These are phyloP conservation scores for Malurus alboscapulatus DNA, from an alignment of 2,113 vertebrate genomes.

Conservation along the genomic window DNA sequence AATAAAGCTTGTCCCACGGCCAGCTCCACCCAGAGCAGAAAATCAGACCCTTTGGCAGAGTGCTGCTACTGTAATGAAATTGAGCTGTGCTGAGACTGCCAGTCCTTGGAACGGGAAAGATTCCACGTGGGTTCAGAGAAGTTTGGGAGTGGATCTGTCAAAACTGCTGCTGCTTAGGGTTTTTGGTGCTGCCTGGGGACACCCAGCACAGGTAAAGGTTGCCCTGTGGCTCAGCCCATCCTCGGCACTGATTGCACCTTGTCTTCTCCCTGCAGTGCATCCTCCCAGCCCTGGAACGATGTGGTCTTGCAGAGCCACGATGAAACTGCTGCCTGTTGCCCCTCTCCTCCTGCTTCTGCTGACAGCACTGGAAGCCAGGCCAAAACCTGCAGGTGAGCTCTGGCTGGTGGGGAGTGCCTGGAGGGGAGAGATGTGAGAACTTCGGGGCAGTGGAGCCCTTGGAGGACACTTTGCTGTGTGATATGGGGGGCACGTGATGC, in stretches of 20 bases:
- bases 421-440: neutral
- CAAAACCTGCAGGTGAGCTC: conserved; percentile 68
- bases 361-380: conserved; percentile 65
- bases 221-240: neutral
- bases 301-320: neutral
- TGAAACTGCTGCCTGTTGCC: conserved; percentile 60
- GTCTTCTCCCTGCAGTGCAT: neutral
- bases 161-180: neutral
- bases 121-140: neutral
- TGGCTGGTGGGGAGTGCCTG: neutral
- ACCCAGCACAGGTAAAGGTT: neutral
- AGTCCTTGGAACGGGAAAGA: neutral
- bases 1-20: conserved; percentile 61
- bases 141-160: neutral
- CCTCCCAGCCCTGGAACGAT: neutral
- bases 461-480: neutral
- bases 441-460: neutral
- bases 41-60: conserved; percentile 44
- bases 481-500: neutral
- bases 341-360: conserved; percentile 72
- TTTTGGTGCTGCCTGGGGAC: neutral
- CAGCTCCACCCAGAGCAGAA: conserved; percentile 57
- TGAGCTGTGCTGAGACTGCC: neutral
- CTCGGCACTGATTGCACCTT: neutral
- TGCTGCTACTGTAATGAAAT: neutral